A percentile compares a stretch with the other conserved stretches of the same genome.
Conservation (phyloP, 2,797 vertebrate genomes). For the Diplodus sargus region DNA sequence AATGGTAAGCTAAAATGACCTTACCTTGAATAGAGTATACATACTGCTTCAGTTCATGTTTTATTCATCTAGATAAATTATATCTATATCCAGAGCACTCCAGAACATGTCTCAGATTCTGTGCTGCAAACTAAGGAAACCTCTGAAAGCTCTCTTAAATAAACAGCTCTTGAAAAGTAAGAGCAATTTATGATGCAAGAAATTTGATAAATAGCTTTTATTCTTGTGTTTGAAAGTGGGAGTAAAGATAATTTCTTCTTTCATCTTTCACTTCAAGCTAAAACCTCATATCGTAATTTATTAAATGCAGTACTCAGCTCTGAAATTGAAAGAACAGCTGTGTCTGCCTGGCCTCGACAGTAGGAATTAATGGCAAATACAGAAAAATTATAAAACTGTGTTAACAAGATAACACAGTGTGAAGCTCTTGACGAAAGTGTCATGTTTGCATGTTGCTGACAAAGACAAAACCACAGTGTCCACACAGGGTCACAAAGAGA, state of each 20-base stretch:
- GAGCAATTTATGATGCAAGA: neutral
- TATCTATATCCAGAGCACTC: neutral
- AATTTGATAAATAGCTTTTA: neutral
- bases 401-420: slow-evolving; percentile 21
- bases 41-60: neutral
- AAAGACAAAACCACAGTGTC: slow-evolving; percentile 38
- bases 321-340: neutral
- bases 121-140: too few relatives aligned
- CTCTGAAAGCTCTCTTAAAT: too few relatives aligned
- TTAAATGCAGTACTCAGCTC: neutral
- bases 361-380: neutral
- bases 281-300: neutral
- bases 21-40: neutral
- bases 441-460: slow-evolving; percentile 43
- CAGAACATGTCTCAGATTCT: neutral
- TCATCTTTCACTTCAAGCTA: neutral
- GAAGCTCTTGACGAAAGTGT: slow-evolving; percentile 26
- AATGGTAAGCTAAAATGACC: neutral
- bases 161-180: too few relatives aligned
- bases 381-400: neutral
- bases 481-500: slow-evolving; percentile 50
- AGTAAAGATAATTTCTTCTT: neutral
- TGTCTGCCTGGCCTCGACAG: neutral
- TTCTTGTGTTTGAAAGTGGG: neutral
- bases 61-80: neutral